phyloP scores from a whole-genome alignment of 2,888 invertebrate genomes.

The Hyles lineata region DNA sequence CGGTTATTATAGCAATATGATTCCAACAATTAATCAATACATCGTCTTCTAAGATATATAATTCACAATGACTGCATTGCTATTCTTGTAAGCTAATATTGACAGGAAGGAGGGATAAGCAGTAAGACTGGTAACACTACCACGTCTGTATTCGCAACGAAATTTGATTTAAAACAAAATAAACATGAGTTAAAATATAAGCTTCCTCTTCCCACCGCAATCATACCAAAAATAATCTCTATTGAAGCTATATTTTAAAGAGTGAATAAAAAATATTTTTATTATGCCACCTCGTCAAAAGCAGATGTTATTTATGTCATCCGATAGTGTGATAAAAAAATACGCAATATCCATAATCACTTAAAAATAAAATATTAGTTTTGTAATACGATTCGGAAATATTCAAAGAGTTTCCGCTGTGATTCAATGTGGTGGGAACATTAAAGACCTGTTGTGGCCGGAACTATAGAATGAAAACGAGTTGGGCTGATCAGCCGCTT shows the following conservation, averaged over 20 bases:
- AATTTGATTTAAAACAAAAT: too few relatives aligned
- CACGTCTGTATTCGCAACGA: too few relatives aligned
- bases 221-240: too few relatives aligned
- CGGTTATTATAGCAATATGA: too few relatives aligned
- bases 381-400: constrained; percentile 21
- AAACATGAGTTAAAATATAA: too few relatives aligned
- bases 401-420: background rate
- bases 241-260: background rate
- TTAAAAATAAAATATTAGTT: background rate
- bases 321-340: constrained; percentile 14
- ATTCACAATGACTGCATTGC: too few relatives aligned
- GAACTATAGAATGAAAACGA: constrained; percentile 14
- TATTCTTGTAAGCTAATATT: too few relatives aligned
- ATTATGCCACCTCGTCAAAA: background rate
- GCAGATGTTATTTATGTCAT: background rate
- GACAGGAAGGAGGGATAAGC: too few relatives aligned
- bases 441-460: constrained; percentile 7
- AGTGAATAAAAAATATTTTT: background rate
- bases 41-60: too few relatives aligned
- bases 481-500: background rate
- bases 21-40: too few relatives aligned
- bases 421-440: background rate
- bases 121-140: too few relatives aligned
- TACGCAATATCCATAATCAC: constrained; percentile 15
- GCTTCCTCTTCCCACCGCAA: too few relatives aligned